Percentiles rank a stretch among this genome's conserved stretches.
Conservation (phyloP, 2,797 vertebrate species). For the Coluber constrictor region DNA sequence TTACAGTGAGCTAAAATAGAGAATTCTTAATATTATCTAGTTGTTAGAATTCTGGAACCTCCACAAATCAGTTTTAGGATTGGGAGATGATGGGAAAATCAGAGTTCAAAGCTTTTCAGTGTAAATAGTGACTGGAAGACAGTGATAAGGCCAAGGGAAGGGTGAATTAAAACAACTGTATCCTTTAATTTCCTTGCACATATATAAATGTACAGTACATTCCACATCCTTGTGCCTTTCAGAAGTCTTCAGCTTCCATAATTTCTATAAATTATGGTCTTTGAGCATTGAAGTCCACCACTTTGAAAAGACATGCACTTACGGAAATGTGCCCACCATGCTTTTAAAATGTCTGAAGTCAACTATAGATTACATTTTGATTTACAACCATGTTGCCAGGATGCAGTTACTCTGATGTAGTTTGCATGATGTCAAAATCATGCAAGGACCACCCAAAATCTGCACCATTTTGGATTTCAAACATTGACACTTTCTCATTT, state of each 20-base stretch:
- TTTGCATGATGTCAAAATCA: background rate
- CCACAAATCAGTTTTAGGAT: background rate
- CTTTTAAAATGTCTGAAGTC: background rate
- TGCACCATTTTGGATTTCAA: background rate
- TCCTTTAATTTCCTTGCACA: background rate
- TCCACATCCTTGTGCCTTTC: background rate
- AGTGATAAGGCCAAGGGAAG: background rate
- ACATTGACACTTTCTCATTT: background rate
- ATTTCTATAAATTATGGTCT: background rate
- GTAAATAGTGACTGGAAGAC: background rate
- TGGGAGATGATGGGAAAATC: background rate
- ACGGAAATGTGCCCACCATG: background rate
- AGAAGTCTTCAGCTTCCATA: background rate
- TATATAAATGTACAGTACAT: background rate
- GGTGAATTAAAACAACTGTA: background rate
- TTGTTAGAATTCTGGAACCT: background rate
- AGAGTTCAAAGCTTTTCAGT: background rate
- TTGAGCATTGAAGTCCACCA: background rate
- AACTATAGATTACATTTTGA: background rate
- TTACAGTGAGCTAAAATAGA: background rate
- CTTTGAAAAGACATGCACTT: background rate
- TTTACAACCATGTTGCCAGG: background rate
- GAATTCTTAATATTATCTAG: background rate
- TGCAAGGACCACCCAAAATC: background rate
- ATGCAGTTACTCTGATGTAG: background rate